phyloP scores from a whole-genome alignment of 2,888 invertebrate genomes.

The Hydrotaea cyrtoneurina region DNA sequence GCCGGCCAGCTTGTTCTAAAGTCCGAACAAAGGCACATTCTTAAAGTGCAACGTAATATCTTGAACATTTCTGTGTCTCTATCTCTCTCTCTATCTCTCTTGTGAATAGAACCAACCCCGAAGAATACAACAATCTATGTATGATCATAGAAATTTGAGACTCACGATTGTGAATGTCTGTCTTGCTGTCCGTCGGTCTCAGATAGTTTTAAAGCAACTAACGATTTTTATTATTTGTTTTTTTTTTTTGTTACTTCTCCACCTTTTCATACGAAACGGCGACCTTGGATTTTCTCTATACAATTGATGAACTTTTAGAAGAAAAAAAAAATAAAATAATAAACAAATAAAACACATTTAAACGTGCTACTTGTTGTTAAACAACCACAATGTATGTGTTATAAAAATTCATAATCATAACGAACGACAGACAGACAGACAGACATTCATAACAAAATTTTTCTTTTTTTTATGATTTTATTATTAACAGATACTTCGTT shows the following conservation, averaged over 20 bases:
- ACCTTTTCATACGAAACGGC: slow-evolving; percentile 34
- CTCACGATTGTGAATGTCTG: slow-evolving; percentile 45
- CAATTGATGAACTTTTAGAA: slow-evolving; percentile 44
- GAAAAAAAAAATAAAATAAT: slow-evolving; percentile 1
- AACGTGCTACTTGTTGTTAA: slow-evolving; percentile 35
- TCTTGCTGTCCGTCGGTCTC: background rate
- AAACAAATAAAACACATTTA: slow-evolving; percentile 31
- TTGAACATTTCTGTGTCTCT: background rate
- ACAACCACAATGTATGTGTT: slow-evolving; percentile 19
- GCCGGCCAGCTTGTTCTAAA: background rate
- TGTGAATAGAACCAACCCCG: slow-evolving; percentile 22
- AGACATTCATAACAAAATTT: background rate
- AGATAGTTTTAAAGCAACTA: background rate
- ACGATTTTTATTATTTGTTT: slow-evolving; percentile 3
- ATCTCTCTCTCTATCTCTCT: background rate
- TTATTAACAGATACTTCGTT: slow-evolving; percentile 8
- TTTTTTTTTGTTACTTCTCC: no score
- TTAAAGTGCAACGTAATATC: slow-evolving; percentile 9
- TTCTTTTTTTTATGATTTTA: slow-evolving; percentile 24
- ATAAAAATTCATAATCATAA: background rate
- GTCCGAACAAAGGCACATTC: slow-evolving; percentile 12
- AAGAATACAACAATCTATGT: background rate
- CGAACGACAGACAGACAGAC: no score
- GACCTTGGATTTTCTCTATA: slow-evolving; percentile 41
- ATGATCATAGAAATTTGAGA: slow-evolving; percentile 28